These are phyloP conservation scores for Zosterops hypoxanthus DNA, from an alignment of 2,113 vertebrate genomes.

Conservation along the genomic window DNA sequence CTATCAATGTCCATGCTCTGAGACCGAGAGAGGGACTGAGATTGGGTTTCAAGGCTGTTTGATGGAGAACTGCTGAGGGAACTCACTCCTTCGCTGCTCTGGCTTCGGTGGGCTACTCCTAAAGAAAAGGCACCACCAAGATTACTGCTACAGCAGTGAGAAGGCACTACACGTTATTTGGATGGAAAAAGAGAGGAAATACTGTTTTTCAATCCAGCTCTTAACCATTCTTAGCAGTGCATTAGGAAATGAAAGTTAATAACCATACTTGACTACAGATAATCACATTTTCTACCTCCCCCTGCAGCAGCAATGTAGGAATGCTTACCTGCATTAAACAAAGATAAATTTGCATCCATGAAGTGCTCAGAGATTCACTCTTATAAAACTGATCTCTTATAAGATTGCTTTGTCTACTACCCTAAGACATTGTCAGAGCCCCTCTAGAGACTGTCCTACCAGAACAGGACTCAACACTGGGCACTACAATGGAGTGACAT, in stretches of 20 bases:
- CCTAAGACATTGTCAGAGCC: neutral
- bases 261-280: neutral
- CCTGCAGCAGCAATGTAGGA: neutral
- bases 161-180: neutral
- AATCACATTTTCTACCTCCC: neutral
- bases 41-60: conserved; percentile 98
- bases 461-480: neutral
- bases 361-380: neutral
- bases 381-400: neutral
- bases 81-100: conserved; percentile 99
- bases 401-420: neutral
- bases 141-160: neutral
- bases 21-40: conserved; percentile 95
- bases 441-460: neutral
- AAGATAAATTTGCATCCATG: neutral
- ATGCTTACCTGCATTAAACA: neutral
- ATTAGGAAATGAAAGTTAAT: neutral
- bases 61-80: conserved; percentile 99
- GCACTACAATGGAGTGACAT: neutral
- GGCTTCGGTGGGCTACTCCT: conserved; percentile 95
- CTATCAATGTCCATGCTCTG: conserved; percentile 99
- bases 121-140: conserved; percentile 33
- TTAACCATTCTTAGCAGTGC: neutral
- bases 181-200: neutral
- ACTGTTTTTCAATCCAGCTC: neutral